Evolutionary conservation across 2,113 vertebrate species (phyloP), one percentile per base, ranked within the genome.

Genomic region (Vombatus ursinus): DNA sequence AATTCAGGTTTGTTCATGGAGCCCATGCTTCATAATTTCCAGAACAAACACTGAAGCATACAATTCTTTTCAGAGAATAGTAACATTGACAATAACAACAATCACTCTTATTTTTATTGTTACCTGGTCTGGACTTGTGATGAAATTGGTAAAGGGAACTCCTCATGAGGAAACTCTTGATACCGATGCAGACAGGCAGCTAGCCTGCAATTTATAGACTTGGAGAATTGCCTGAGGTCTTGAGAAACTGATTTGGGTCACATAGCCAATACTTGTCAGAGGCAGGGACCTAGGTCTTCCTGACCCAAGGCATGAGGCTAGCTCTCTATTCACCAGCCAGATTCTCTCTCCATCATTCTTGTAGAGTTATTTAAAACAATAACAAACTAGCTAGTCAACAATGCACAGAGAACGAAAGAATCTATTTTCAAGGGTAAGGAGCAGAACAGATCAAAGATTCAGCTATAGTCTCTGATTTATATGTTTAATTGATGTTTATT

Each of bases 381-480:
- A 37, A 31, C 12, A 9, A 68, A 91, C 97, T 96, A 96, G 95
- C 96, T 98, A 94, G 93, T 98, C 96, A 96, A 92, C 96, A 97
- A 94, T 93, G 52, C 96, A 96, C 52, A 98, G 96, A 97, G 96
- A 96, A 93, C 24, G 96, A 97, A 96, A 44, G 10, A 91, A 47
- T 92, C 44, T 77, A 93, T 96, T 97, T 95, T 93, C 96, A 94
- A 95, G 94, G 92, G 52, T 91, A 96, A 98, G 95, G 95, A 28
- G 97, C 97, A 96, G 95, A 28, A 98, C 97, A 96, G 47, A 97
- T 94, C 91, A 95, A 94, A 95, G 49, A 3, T 96, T 92, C 91
- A 92, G 54, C 3, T 95, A 95, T 96, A 93, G 91, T 92, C 37
- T 44, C n/a, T 84, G 61, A 23, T 84, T 44, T 84, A 23, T 22